These are phyloP conservation scores for Solenopsis invicta DNA, from an alignment of 1,140 invertebrate genomes.

Conservation along the genomic window DNA sequence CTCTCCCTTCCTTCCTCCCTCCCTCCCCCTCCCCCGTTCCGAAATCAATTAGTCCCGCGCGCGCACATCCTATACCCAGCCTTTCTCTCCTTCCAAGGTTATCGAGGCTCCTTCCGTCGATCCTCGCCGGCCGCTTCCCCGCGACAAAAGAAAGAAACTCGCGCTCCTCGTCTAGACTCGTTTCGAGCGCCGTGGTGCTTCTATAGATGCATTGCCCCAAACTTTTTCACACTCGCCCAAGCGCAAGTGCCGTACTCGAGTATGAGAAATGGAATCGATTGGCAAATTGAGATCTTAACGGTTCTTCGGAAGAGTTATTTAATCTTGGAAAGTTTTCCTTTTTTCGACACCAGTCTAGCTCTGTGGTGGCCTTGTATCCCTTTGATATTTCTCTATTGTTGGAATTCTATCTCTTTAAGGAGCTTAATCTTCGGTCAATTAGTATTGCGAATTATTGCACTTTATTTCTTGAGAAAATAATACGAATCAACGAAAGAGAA, in stretches of 20 bases:
- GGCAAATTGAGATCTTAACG: slow-evolving; percentile 2
- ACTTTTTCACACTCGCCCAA: slow-evolving; percentile 4
- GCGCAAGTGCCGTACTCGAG: neutral
- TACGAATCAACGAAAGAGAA: neutral
- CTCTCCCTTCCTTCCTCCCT: neutral
- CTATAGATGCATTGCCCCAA: neutral
- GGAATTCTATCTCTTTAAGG: neutral
- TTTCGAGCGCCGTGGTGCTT: neutral
- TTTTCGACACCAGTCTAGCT: neutral
- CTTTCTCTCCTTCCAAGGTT: slow-evolving; percentile 65
- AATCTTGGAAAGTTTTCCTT: no score
- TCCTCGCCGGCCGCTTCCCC: slow-evolving; percentile 35
- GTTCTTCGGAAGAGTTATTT: neutral
- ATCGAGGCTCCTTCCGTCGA: slow-evolving; percentile 52
- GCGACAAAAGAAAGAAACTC: slow-evolving; percentile 52
- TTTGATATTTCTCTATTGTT: neutral
- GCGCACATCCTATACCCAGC: slow-evolving; percentile 38
- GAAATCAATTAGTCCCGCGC: slow-evolving; percentile 58
- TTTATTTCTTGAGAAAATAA: neutral
- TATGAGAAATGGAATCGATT: neutral
- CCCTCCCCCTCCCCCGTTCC: slow-evolving; percentile 11
- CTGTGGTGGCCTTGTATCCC: neutral
- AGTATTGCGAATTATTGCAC: neutral
- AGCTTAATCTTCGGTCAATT: neutral
- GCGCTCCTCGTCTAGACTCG: slow-evolving; percentile 15